Conservation (phyloP, 2,888 invertebrate genomes). For the Trilocha varians region DNA sequence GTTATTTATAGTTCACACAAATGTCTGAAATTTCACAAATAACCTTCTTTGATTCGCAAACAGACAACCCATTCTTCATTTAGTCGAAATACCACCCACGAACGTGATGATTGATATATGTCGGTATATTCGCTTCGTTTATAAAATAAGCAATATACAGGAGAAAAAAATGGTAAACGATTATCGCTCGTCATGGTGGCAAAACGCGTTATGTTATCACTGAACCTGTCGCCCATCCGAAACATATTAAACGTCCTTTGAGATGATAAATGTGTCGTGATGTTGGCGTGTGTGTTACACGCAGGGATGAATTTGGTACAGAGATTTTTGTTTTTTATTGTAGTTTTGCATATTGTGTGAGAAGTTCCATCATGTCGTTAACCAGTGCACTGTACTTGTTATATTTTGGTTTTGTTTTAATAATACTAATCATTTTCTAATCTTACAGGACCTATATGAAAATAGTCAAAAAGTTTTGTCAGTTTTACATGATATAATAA, state of each 20-base stretch:
- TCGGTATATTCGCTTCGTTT: not conserved
- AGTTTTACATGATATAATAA: too few relatives aligned
- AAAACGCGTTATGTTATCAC: slow-evolving; percentile 34
- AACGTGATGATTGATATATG: not conserved
- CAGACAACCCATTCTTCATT: not conserved
- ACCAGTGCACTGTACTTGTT: too few relatives aligned
- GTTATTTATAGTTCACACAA: too few relatives aligned
- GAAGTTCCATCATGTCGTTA: too few relatives aligned
- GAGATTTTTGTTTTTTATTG: too few relatives aligned
- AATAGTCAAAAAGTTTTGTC: too few relatives aligned
- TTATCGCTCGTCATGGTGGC: slow-evolving; percentile 30
- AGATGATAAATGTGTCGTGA: slow-evolving; percentile 62
- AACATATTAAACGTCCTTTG: slow-evolving; percentile 66
- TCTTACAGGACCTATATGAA: too few relatives aligned
- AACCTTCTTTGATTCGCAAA: too few relatives aligned
- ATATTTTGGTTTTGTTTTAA: too few relatives aligned
- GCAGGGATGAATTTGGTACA: not conserved
- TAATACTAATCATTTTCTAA: too few relatives aligned
- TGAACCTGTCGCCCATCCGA: slow-evolving; percentile 48
- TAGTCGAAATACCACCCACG: not conserved
- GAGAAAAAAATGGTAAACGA: slow-evolving; percentile 28
- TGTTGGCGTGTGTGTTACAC: slow-evolving; percentile 26
- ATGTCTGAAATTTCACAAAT: too few relatives aligned
- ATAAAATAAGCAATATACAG: slow-evolving; percentile 2
- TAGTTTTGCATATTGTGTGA: too few relatives aligned